A percentile compares a stretch with the other conserved stretches of the same genome.
Evolutionary conservation across 2,797 vertebrate genomes (phyloP).

Genomic region (Myiothlypis coronata): DNA sequence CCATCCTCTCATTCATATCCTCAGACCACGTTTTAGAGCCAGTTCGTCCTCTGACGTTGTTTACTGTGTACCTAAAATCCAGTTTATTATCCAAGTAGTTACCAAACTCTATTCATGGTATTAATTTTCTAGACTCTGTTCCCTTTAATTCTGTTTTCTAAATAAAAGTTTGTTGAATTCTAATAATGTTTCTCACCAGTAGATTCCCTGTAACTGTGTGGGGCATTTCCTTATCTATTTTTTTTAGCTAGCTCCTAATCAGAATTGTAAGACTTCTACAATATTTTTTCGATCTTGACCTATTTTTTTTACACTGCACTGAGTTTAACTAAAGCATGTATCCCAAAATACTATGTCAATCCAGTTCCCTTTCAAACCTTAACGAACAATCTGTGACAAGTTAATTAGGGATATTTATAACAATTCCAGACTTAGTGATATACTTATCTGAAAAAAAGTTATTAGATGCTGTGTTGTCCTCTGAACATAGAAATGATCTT

Average conservation of each 20-base stretch:
- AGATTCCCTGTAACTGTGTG: background rate
- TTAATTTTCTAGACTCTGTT: background rate
- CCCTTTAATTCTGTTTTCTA: background rate
- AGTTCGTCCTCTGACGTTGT: background rate
- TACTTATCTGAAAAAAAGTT: background rate
- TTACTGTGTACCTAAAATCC: background rate
- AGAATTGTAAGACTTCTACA: background rate
- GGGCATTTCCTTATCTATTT: background rate
- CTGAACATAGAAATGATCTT: background rate
- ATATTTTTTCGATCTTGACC: background rate
- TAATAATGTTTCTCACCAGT: background rate
- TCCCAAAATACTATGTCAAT: background rate
- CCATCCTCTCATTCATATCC: background rate
- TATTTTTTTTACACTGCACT: background rate
- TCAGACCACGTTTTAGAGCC: background rate
- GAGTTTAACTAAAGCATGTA: background rate
- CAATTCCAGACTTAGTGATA: background rate
- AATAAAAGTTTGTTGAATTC: background rate
- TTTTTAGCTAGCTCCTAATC: background rate
- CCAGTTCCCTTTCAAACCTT: background rate
- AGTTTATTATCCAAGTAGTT: background rate
- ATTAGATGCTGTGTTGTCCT: background rate
- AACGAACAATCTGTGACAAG: background rate
- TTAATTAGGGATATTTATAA: constrained; percentile 40
- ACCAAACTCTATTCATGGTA: background rate